These are phyloP conservation scores for Recurvirostra avosetta DNA, from an alignment of 2,113 vertebrate genomes.

Conservation along the genomic window DNA sequence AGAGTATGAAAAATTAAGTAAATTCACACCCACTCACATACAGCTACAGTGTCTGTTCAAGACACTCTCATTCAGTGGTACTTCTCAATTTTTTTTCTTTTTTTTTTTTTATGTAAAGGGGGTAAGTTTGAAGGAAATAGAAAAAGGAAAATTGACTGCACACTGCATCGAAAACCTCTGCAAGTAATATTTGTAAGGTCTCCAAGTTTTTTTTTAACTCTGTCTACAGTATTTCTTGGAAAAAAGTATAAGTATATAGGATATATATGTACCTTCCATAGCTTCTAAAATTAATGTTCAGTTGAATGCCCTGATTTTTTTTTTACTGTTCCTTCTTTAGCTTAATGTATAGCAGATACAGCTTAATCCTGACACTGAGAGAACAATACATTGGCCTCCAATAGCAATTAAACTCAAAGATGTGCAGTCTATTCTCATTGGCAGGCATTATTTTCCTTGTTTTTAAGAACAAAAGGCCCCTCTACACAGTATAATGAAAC, in stretches of 20 bases:
- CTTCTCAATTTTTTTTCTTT: background rate
- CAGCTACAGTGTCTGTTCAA: background rate
- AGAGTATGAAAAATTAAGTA: background rate
- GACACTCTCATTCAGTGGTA: background rate
- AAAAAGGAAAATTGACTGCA: background rate
- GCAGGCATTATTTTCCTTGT: background rate
- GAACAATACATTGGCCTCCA: background rate
- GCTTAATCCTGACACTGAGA: background rate
- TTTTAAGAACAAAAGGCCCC: background rate
- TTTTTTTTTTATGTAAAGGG: background rate
- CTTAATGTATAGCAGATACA: background rate
- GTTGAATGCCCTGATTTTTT: background rate
- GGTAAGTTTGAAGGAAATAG: background rate
- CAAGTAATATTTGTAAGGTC: background rate
- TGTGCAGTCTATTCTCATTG: background rate
- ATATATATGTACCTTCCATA: background rate
- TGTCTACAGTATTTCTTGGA: background rate
- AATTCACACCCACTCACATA: background rate
- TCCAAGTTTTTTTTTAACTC: background rate
- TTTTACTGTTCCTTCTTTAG: background rate
- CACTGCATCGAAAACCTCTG: background rate
- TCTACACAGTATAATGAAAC: background rate
- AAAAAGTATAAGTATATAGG: background rate
- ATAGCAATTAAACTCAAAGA: background rate
- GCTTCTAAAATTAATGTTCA: background rate